phyloP scores from a whole-genome alignment of 2,113 vertebrate species.

The Carassius carassius region DNA sequence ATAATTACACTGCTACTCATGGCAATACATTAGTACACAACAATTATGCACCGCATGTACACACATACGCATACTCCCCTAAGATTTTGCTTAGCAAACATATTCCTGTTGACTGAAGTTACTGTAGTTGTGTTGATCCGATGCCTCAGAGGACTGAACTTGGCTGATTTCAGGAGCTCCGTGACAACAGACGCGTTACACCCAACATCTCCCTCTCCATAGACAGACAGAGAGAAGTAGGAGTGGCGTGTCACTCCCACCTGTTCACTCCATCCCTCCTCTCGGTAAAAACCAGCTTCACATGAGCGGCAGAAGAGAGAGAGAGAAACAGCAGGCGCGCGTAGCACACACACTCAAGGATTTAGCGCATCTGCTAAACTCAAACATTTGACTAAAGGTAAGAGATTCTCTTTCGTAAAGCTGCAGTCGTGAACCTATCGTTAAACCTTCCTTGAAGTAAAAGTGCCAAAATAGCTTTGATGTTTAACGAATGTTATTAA shows the following conservation, averaged over 20 bases:
- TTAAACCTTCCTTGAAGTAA: not conserved
- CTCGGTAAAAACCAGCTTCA: slow-evolving; percentile 47
- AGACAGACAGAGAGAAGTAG: slow-evolving; percentile 10
- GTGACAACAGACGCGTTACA: slow-evolving; percentile 30
- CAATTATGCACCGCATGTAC: not conserved
- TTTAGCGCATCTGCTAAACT: not conserved
- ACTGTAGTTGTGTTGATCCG: slow-evolving; percentile 22
- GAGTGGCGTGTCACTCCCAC: slow-evolving; percentile 60
- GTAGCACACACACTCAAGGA: not conserved
- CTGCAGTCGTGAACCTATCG: not conserved
- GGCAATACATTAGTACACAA: not conserved
- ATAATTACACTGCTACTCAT: not conserved
- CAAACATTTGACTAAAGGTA: not conserved
- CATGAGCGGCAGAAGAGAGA: not conserved
- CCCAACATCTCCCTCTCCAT: slow-evolving; percentile 51
- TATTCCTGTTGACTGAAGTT: not conserved
- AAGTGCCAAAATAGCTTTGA: not conserved
- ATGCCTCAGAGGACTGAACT: not conserved
- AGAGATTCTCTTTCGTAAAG: not conserved
- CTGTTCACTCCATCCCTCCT: slow-evolving; percentile 23
- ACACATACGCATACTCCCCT: too few relatives aligned
- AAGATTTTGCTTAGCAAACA: not conserved
- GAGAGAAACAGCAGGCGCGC: not conserved
- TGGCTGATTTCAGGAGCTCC: not conserved
- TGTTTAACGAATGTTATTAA: not conserved